These are phyloP conservation scores for Cettia cetti DNA, from an alignment of 2,113 vertebrate genomes.

Conservation along the genomic window DNA sequence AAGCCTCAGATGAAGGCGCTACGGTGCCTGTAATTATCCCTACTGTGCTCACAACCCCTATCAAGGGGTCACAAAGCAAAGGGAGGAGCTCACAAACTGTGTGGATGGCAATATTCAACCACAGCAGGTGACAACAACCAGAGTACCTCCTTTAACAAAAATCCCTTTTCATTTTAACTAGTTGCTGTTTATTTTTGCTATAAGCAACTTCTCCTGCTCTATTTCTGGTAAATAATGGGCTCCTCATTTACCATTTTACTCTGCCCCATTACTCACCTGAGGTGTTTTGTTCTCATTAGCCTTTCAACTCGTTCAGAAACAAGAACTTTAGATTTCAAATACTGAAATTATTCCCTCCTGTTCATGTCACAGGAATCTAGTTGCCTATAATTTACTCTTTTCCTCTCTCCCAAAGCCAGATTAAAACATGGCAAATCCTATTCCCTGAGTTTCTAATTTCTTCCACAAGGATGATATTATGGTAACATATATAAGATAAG, in stretches of 20 bases:
- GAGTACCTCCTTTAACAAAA: not conserved
- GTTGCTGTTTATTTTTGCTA: conserved; percentile 22
- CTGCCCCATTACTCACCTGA: not conserved
- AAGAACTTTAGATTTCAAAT: not conserved
- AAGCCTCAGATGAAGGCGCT: not conserved
- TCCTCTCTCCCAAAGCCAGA: conserved; percentile 49
- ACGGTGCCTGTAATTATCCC: not conserved
- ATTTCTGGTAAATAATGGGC: not conserved
- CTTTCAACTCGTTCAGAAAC: not conserved
- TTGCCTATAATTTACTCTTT: conserved; percentile 27
- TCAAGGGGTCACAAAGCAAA: not conserved
- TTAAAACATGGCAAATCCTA: conserved; percentile 49
- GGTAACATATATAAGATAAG: not conserved
- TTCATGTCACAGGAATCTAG: conserved; percentile 25
- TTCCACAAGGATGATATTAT: conserved; percentile 34
- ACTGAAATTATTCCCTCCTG: conserved; percentile 20
- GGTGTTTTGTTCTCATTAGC: not conserved
- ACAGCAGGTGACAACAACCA: not conserved
- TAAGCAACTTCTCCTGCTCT: not conserved
- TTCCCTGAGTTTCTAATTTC: conserved; percentile 38
- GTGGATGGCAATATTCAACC: not conserved
- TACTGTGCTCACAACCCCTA: not conserved
- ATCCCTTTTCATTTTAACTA: not conserved
- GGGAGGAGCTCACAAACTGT: not conserved
- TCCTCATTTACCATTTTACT: not conserved